Evolutionary conservation across 2,113 vertebrate species (phyloP).

Genomic region (Symphodus melops): DNA sequence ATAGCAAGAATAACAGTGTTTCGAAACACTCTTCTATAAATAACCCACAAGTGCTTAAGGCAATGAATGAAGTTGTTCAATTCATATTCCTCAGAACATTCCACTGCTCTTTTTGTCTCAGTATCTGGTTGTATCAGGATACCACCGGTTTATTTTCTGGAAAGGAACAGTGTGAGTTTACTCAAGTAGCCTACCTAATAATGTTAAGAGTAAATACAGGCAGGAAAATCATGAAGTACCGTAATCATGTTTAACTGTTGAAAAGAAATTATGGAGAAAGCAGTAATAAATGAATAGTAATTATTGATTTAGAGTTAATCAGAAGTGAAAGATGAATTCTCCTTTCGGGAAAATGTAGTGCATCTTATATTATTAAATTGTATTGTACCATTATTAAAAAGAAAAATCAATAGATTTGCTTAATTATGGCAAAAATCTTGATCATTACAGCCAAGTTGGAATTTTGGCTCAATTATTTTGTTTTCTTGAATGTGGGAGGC

Average conservation of each 20-base stretch:
- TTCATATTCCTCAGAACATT: background rate
- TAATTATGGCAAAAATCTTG: too few species aligned
- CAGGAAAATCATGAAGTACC: background rate
- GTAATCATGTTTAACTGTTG: background rate
- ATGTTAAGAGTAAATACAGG: background rate
- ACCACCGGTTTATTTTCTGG: conserved; percentile 41
- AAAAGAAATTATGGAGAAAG: too few species aligned
- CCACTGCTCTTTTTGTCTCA: conserved; percentile 2
- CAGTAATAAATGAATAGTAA: background rate
- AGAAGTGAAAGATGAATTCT: background rate
- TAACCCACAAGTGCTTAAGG: background rate
- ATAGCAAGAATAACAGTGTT: background rate
- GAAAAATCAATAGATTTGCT: too few species aligned
- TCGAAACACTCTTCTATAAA: conserved; percentile 5
- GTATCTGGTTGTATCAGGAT: conserved; percentile 20
- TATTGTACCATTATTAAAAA: too few species aligned
- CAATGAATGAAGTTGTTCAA: background rate
- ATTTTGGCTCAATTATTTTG: too few species aligned
- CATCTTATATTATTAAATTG: too few species aligned
- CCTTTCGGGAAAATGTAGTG: too few species aligned
- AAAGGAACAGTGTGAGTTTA: conserved; percentile 19
- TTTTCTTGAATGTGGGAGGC: too few species aligned
- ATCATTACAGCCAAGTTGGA: too few species aligned
- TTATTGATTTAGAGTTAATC: background rate
- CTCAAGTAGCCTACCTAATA: background rate